Conservation (phyloP, 1,140 invertebrate genomes). For the Drosophila kanapiae region DNA sequence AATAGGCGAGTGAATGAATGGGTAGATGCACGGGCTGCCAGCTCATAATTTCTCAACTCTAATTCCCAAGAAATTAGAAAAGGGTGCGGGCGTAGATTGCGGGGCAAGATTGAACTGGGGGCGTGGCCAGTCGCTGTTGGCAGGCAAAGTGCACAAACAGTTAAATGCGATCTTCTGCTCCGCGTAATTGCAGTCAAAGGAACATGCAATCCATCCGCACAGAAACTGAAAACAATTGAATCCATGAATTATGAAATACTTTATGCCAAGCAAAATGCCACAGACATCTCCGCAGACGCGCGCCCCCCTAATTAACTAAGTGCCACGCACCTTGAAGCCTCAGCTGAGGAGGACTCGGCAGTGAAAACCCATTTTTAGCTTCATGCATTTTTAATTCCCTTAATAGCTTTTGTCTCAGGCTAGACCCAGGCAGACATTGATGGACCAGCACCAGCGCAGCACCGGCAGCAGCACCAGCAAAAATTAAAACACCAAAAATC, state of each 20-base stretch:
- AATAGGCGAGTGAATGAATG: constrained; percentile 47
- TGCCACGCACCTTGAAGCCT: constrained; percentile 46
- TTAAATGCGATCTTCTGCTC: constrained; percentile 58
- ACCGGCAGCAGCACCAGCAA: constrained; percentile 22
- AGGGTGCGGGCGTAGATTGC: constrained; percentile 57
- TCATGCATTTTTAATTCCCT: constrained; percentile 84
- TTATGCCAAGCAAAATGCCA: constrained; percentile 64
- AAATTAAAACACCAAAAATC: constrained; percentile 72
- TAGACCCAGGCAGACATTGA: constrained; percentile 68
- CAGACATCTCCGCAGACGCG: constrained; percentile 28
- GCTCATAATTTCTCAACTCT: constrained; percentile 73
- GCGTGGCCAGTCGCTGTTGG: constrained; percentile 32
- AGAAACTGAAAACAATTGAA: constrained; percentile 70
- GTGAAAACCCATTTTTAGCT: constrained; percentile 64
- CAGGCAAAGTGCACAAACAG: constrained; percentile 68
- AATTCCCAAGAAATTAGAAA: constrained; percentile 81
- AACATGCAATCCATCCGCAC: constrained; percentile 66
- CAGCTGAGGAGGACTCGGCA: constrained; percentile 17
- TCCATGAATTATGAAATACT: constrained; percentile 75
- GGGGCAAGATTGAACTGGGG: constrained; percentile 52
- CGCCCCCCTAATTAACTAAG: constrained; percentile 71
- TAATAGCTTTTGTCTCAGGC: constrained; percentile 79
- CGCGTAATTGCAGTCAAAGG: constrained; percentile 43
- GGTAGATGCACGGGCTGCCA: constrained; percentile 38
- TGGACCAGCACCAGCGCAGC: constrained; percentile 66